phyloP scores from a whole-genome alignment of 1,140 invertebrate species.

The Psilanteris sp. region DNA sequence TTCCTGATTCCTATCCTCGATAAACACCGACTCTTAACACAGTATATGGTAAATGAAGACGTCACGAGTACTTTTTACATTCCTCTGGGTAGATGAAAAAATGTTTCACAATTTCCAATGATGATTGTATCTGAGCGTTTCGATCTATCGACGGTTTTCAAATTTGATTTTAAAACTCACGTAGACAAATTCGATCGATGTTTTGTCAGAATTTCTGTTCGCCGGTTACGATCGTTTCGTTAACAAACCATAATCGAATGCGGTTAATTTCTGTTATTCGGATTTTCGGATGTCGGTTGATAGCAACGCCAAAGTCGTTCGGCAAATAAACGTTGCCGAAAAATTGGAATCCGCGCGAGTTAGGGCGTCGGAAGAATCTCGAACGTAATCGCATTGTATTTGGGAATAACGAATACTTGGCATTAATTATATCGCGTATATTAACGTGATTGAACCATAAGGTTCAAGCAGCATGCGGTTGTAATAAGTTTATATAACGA shows the following conservation, averaged over 20 bases:
- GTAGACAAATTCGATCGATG: too few relatives aligned
- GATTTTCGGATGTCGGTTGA: too few relatives aligned
- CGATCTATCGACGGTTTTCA: slow-evolving; percentile 29
- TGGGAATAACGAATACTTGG: too few relatives aligned
- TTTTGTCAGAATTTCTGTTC: too few relatives aligned
- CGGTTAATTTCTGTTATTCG: too few relatives aligned
- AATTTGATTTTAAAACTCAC: slow-evolving; percentile 12
- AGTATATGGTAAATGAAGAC: slow-evolving; percentile 43
- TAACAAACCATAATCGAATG: too few relatives aligned
- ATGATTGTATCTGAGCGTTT: slow-evolving; percentile 8
- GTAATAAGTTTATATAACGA: slow-evolving; percentile 79
- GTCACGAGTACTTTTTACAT: slow-evolving; percentile 47
- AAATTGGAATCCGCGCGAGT: too few relatives aligned
- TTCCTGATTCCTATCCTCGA: slow-evolving; percentile 54
- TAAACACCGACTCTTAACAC: slow-evolving; percentile 38
- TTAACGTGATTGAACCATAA: slow-evolving; percentile 53
- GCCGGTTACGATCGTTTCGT: too few relatives aligned
- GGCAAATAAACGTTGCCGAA: too few relatives aligned
- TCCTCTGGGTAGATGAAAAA: slow-evolving; percentile 24
- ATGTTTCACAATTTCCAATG: slow-evolving; percentile 36
- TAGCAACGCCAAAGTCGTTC: too few relatives aligned
- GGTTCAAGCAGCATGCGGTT: slow-evolving; percentile 52
- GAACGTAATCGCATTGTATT: too few relatives aligned
- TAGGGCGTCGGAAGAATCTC: too few relatives aligned
- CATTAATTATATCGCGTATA: slow-evolving; percentile 16